Evolutionary conservation across 2,888 invertebrate species (phyloP), one percentile per base, ranked within the genome.

Genomic region (Hydropsyche betteni): DNA sequence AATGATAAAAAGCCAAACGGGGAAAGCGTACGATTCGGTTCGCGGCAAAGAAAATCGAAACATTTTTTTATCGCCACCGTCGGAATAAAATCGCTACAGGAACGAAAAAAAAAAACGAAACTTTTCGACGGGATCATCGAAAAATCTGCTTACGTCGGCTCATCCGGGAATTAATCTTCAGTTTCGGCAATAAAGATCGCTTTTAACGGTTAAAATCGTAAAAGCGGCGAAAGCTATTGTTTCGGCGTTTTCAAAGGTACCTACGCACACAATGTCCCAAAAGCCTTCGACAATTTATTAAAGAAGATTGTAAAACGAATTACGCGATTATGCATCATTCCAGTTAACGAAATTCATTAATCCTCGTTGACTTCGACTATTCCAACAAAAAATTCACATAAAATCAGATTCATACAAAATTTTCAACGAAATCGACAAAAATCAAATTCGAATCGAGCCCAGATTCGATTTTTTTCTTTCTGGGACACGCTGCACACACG

Each of bases 161-260:
- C 69, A 69, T 69, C 69, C 69, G 69, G 69, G 69, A 69, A 69
- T 69, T 69, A 69, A 69, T 69, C 69, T 69, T 51, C 69, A 51
- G 68, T 74, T 74, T 61, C 14, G 69, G 78, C 75, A 78, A 76
- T 78, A 78, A 78, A 69, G 69, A 76, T 74, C 78, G 76, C 75
- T 72, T 75, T 78, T 78, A 78, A 78, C 78, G 78, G 76, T 77
- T 77, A 53, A 74, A 78, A 77, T 77, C 78, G 78, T 78, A 78
- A 78, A 78, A 78, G 76, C 61, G 64, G 70, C 75, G 44, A 44
- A 44, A 44, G 44, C 44, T 44, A 44, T 44, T 44, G 44, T 44
- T 44, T 2, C 44, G 75, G 77, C 73, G 77, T 36, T 68, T 74
- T 58, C 71, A 44, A 36, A 64, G 75, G 69, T 61, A 75, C 61